Conservation (phyloP, 2,797 vertebrate species). For the Fringilla coelebs region DNA sequence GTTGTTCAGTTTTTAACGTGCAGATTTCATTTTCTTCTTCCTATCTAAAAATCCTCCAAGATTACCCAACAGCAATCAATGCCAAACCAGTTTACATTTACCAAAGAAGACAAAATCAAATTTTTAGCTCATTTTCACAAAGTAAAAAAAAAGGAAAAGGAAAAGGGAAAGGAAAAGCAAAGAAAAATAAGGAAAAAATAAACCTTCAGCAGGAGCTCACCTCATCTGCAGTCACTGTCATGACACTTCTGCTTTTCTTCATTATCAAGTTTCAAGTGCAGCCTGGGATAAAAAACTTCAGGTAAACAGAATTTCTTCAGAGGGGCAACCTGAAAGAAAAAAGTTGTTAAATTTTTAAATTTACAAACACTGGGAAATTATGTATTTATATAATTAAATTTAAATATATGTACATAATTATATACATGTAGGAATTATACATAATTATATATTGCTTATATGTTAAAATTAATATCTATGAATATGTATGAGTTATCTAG, state of each 20-base stretch:
- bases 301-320: not conserved
- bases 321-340: constrained; percentile 24
- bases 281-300: not conserved
- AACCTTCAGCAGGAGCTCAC: constrained; percentile 73
- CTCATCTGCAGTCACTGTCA: constrained; percentile 84
- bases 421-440: not conserved
- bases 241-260: constrained; percentile 95
- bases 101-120: not conserved
- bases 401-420: not conserved
- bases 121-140: not conserved
- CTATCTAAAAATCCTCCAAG: not conserved
- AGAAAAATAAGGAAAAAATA: not conserved
- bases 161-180: too few relatives aligned
- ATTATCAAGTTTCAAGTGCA: constrained; percentile 69
- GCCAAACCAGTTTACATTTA: not conserved
- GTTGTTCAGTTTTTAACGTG: not conserved
- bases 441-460: too few relatives aligned
- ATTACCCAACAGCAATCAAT: not conserved
- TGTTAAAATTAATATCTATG: not conserved
- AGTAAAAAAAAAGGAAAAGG: too few relatives aligned
- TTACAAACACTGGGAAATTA: not conserved
- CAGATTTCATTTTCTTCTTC: not conserved
- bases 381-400: not conserved
- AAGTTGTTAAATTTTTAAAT: not conserved
- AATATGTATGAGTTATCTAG: not conserved